Conservation (phyloP, 2,113 vertebrate species). For the Solenodon paradoxus region DNA sequence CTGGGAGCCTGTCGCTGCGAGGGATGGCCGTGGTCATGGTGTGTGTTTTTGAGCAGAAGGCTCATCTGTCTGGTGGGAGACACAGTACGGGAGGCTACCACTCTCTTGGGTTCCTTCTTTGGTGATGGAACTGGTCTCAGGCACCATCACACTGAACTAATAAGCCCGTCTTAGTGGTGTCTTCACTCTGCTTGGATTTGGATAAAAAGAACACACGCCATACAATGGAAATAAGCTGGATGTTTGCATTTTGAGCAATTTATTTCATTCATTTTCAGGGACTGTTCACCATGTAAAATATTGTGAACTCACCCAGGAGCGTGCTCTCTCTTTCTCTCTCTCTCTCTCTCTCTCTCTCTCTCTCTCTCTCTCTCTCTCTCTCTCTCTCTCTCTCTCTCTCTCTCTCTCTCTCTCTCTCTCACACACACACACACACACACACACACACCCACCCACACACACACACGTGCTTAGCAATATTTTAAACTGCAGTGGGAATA, state of each 20-base stretch:
- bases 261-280: neutral
- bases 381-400: neutral
- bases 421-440: neutral
- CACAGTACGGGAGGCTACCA: too few relatives aligned
- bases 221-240: neutral
- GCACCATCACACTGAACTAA: fast-evolving
- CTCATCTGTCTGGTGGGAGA: neutral
- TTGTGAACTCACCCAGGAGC: neutral
- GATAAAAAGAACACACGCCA: neutral
- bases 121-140: neutral
- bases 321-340: neutral
- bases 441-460: too few relatives aligned
- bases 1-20: neutral
- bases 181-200: too few relatives aligned
- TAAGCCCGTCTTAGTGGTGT: fast-evolving
- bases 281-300: neutral
- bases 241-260: fast-evolving
- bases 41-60: neutral
- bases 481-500: neutral
- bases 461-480: too few relatives aligned
- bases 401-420: neutral
- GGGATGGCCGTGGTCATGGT: neutral
- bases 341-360: too few relatives aligned
- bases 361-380: neutral
- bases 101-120: too few relatives aligned